phyloP scores from a whole-genome alignment of 2,113 vertebrate genomes.

The Heterochromis multidens region DNA sequence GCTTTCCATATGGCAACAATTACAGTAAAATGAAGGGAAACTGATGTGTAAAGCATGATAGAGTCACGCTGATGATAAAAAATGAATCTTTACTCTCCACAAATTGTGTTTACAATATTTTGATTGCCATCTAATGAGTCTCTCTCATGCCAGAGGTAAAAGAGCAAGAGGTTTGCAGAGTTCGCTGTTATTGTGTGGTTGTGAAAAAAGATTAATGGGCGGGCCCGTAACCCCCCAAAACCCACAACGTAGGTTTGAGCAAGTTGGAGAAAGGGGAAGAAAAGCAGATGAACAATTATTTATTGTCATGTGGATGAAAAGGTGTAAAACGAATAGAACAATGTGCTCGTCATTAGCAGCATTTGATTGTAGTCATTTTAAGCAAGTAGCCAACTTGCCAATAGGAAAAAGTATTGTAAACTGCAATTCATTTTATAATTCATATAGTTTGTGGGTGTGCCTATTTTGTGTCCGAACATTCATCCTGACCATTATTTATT shows the following conservation, averaged over 20 bases:
- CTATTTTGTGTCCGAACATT: not conserved
- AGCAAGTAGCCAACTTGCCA: not conserved
- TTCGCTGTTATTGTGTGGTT: not conserved
- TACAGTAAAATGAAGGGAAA: slow-evolving; percentile 19
- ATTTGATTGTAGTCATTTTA: not conserved
- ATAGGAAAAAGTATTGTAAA: not conserved
- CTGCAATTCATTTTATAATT: not conserved
- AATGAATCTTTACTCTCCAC: slow-evolving; percentile 12
- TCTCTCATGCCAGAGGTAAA: not conserved
- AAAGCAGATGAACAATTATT: not conserved
- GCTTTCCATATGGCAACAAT: slow-evolving; percentile 34
- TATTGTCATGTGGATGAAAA: not conserved
- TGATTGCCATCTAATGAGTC: slow-evolving; percentile 27
- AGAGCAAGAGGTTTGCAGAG: not conserved
- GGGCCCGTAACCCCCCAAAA: not conserved
- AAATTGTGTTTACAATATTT: slow-evolving; percentile 34
- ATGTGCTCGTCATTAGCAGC: not conserved
- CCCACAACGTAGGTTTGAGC: not conserved
- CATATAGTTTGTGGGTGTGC: not conserved
- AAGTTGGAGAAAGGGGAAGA: not conserved
- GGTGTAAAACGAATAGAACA: not conserved
- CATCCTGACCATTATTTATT: not conserved
- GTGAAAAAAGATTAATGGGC: not conserved
- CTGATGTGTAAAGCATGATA: slow-evolving; percentile 15
- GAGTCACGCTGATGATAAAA: slow-evolving; percentile 9